Base-by-base conservation (phyloP, 2,113 vertebrate genomes). In the Coracopsis vasa region DNA sequence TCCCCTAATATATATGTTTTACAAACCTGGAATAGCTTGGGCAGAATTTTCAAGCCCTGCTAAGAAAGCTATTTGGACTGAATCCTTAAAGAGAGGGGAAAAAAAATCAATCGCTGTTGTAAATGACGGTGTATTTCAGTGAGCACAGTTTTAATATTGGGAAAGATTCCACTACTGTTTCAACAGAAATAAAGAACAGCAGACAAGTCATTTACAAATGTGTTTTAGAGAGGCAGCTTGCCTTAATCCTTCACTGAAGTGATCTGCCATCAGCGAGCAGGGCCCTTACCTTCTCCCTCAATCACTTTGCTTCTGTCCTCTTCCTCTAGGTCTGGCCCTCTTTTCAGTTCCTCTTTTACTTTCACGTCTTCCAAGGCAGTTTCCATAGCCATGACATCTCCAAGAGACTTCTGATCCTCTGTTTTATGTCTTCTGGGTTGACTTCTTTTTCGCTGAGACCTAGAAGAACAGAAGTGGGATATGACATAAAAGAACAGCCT, bases 381-480 rank as follows among this genome's bases (percentile, higher is more conserved):
- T 50, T 98, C 97, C 23, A 98, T 97, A 3, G 98, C 98, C 24
- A 98, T 86, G 20, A 98, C 97, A 72, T 99, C 98, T 3, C 97
- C 98, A 6, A 99, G 97, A 24, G 98, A 97, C 93, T 99, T 99
- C 91, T 99, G 98, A 95, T 99, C 99, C 61, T 99, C 99, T 1
- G 98, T 98, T 95, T 99, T 99, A 29, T 99, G 97, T 79, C 99
- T 98, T 64, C 99, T 98, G 29, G 99, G 95, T 80, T 98, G 99
- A 86, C 98, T 98, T 90, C 98, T 98, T 94, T 99, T 99, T 86
- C 98, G 98, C 97, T 99, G 98, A 41, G 99, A 98, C 97, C 99
- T 99, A 90, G 25, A 80, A 92, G 81, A 16, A 81, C 67, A 96
- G 27, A 87, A 60, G 51, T 83, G 61, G 72, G 80, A 85, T 80